These are phyloP conservation scores for Thryonomys swinderianus DNA, from an alignment of 2,113 vertebrate genomes.

Conservation along the genomic window DNA sequence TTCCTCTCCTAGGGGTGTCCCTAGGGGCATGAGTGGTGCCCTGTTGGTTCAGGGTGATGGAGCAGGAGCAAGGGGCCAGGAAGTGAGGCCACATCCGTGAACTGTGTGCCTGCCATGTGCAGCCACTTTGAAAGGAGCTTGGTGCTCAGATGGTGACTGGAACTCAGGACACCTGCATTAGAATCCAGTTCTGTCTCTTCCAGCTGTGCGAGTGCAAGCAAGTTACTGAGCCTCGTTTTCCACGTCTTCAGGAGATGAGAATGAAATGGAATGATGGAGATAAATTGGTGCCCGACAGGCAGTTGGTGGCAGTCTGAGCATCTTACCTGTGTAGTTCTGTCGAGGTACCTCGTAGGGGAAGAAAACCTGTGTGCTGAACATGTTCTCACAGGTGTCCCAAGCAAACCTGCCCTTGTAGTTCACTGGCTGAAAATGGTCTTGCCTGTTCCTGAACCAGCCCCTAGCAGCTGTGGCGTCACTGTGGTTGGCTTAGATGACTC, in stretches of 20 bases:
- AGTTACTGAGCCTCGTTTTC: background rate
- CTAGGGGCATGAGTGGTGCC: background rate
- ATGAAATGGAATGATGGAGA: background rate
- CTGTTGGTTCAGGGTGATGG: background rate
- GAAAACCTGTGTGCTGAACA: background rate
- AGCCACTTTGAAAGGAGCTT: background rate
- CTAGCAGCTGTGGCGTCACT: background rate
- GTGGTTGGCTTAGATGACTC: background rate
- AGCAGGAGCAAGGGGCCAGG: background rate
- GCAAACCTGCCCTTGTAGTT: background rate
- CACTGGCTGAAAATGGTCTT: background rate
- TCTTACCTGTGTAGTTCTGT: too few species aligned
- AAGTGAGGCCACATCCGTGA: background rate
- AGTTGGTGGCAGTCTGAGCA: background rate
- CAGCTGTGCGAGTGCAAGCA: background rate
- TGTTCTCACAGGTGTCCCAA: background rate
- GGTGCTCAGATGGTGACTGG: background rate
- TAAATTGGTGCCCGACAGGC: background rate
- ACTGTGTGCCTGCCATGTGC: fast-evolving
- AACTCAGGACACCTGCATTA: too few species aligned
- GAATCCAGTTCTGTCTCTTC: background rate
- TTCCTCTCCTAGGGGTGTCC: conserved; percentile 4
- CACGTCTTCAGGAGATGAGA: background rate
- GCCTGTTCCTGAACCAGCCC: background rate
- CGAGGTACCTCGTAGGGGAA: background rate